Conservation (phyloP, 2,888 invertebrate species). For the Philhelius pedissequus region DNA sequence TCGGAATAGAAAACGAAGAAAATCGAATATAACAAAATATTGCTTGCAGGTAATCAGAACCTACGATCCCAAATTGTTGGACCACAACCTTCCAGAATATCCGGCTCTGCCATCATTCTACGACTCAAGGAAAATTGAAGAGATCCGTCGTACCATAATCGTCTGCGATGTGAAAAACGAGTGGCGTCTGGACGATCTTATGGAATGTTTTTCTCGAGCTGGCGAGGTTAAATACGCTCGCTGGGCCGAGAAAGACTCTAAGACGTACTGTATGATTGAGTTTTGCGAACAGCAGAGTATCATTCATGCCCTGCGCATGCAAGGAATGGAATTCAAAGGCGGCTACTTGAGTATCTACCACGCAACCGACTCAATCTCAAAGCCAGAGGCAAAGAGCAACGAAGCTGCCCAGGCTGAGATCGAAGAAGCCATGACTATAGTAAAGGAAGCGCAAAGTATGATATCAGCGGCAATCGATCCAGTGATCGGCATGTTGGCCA, state of each 20-base stretch:
- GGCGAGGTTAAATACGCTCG: constrained; percentile 97
- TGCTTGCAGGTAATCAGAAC: constrained; percentile 85
- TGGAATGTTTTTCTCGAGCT: constrained; percentile 91
- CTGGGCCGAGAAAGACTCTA: constrained; percentile 90
- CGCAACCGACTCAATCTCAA: constrained; percentile 93
- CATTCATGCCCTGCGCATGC: constrained; percentile 90
- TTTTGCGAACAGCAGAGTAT: constrained; percentile 95
- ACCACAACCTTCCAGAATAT: constrained; percentile 91
- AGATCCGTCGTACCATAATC: constrained; percentile 95
- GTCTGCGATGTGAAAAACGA: constrained; percentile 88
- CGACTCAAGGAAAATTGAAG: constrained; percentile 94
- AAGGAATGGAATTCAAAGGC: constrained; percentile 88
- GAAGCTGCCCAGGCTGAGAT: constrained; percentile 97
- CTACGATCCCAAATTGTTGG: constrained; percentile 92
- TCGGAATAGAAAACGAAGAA: background rate
- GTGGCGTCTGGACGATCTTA: constrained; percentile 89
- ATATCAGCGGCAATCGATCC: constrained; percentile 97
- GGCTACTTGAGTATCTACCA: constrained; percentile 87
- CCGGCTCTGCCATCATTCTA: constrained; percentile 93
- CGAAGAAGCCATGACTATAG: constrained; percentile 97
- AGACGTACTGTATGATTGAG: constrained; percentile 92
- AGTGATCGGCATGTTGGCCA: constrained; percentile 91
- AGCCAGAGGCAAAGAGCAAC: constrained; percentile 96
- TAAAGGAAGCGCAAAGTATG: constrained; percentile 96
- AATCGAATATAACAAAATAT: background rate